Conservation (phyloP, 35 echinoderm and acorn worm genomes). For the Strongylocentrotus purpuratus region DNA sequence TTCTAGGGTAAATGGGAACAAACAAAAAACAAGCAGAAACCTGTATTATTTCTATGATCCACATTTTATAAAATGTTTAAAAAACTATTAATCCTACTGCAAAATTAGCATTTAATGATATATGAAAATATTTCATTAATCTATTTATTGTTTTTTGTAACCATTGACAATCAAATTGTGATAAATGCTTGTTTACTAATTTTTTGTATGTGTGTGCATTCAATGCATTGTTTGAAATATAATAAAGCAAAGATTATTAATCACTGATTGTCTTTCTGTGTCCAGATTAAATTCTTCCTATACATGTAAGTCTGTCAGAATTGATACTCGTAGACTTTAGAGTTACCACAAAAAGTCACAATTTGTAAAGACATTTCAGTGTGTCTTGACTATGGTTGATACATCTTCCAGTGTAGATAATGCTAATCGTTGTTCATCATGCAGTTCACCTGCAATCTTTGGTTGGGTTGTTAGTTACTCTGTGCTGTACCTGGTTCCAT, state of each 20-base stretch:
- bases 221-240: neutral
- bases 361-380: too few species aligned
- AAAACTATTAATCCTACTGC: neutral
- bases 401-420: too few species aligned
- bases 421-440: too few species aligned
- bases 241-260: neutral
- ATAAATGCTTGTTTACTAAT: neutral
- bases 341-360: too few species aligned
- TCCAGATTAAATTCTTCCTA: neutral
- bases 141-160: neutral
- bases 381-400: too few species aligned
- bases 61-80: neutral
- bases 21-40: neutral
- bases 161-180: neutral
- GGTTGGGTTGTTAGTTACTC: too few species aligned
- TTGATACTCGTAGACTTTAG: too few species aligned
- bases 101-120: neutral
- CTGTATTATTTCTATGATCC: neutral
- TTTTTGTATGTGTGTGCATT: neutral
- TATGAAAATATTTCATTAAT: neutral
- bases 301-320: too few species aligned
- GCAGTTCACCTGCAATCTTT: too few species aligned
- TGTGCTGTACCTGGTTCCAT: too few species aligned
- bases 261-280: neutral
- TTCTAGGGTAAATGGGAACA: too few species aligned